phyloP scores from a whole-genome alignment of 2,113 vertebrate species.

The Poeciliopsis turrubarensis region DNA sequence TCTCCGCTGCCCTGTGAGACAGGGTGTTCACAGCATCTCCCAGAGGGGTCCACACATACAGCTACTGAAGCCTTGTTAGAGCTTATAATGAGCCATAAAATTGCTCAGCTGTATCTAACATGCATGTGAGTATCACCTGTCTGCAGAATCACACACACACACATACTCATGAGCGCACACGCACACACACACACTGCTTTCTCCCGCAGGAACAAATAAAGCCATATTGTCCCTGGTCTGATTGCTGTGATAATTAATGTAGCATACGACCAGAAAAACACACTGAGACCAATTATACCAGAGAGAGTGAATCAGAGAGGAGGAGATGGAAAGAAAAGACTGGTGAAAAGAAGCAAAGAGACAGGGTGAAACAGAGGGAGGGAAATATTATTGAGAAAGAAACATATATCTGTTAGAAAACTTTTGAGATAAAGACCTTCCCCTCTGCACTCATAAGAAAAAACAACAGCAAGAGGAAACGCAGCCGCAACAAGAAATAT shows the following conservation, averaged over 20 bases:
- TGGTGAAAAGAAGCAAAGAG: background rate
- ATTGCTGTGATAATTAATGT: conserved; percentile 74
- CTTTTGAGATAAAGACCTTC: background rate
- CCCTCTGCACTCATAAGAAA: background rate
- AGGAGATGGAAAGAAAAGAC: background rate
- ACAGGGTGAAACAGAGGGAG: background rate
- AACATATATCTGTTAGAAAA: background rate
- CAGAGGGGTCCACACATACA: conserved; percentile 51
- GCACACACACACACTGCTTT: conserved; percentile 8
- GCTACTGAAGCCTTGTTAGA: conserved; percentile 72
- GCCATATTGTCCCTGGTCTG: conserved; percentile 71
- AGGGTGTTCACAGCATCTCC: conserved; percentile 51
- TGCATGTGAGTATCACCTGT: conserved; percentile 60
- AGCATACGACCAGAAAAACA: conserved; percentile 66
- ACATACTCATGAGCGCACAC: too few species aligned
- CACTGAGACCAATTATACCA: conserved; percentile 64
- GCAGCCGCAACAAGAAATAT: background rate
- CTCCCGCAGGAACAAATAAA: conserved; percentile 68
- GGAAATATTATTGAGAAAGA: background rate
- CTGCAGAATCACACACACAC: conserved; percentile 23
- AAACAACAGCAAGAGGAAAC: background rate
- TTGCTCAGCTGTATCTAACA: conserved; percentile 67
- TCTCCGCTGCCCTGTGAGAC: conserved; percentile 50
- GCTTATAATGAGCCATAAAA: conserved; percentile 70
- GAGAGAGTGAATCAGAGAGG: conserved; percentile 11